A percentile compares a stretch with the other conserved stretches of the same genome.
Evolutionary conservation across 1,140 invertebrate species (phyloP).

Genomic region (Schlechtendalia chinensis): DNA sequence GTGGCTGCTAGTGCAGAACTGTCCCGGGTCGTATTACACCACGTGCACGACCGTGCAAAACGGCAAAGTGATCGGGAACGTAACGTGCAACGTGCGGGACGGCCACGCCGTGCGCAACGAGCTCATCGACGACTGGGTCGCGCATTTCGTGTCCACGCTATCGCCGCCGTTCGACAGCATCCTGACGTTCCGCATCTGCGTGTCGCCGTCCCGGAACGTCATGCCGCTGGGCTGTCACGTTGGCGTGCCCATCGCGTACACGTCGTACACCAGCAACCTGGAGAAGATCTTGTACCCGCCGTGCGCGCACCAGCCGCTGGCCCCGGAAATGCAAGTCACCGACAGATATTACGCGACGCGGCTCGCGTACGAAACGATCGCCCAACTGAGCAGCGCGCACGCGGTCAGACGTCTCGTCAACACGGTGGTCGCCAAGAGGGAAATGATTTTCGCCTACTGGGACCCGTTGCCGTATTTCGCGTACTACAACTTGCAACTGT

Average conservation of each 20-base stretch:
- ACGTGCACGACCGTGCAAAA: conserved; percentile 78
- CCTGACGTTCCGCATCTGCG: conserved; percentile 70
- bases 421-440: conserved; percentile 66
- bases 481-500: conserved; percentile 75
- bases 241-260: conserved; percentile 73
- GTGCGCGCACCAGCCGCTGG: conserved; percentile 61
- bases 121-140: conserved; percentile 67
- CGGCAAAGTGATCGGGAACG: conserved; percentile 72
- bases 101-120: conserved; percentile 68
- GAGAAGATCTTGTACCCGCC: conserved; percentile 65
- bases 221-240: conserved; percentile 68
- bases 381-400: conserved; percentile 58
- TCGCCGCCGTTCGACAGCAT: conserved; percentile 69
- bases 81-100: conserved; percentile 71
- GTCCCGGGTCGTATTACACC: conserved; percentile 68
- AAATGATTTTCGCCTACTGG: conserved; percentile 76
- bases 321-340: conserved; percentile 58
- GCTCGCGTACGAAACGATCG: conserved; percentile 58
- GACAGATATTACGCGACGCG: conserved; percentile 61
- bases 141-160: conserved; percentile 66
- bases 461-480: conserved; percentile 79
- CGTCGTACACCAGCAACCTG: conserved; percentile 70
- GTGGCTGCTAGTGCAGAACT: conserved; percentile 73
- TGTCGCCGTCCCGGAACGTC: conserved; percentile 55
- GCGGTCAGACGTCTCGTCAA: conserved; percentile 64